A percentile compares a stretch with the other conserved stretches of the same genome.
phyloP scores from a whole-genome alignment of 2,113 vertebrate genomes.

The Euleptes europaea region DNA sequence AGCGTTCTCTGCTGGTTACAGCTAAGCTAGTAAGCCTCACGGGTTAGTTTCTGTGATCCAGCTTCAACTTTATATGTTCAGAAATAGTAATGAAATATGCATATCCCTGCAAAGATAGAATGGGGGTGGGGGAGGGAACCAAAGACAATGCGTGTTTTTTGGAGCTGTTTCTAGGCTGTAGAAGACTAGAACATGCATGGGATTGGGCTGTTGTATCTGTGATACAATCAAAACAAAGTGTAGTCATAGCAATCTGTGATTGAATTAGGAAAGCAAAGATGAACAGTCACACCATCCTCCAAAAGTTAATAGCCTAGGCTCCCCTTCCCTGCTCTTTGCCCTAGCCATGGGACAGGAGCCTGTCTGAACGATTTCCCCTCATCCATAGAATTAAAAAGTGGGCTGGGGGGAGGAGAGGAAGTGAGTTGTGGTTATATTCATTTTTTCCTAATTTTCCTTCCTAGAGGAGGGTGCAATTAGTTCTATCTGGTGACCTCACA shows the following conservation, averaged over 20 bases:
- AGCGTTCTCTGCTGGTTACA: no score
- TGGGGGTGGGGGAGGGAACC: neutral
- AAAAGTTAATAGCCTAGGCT: neutral
- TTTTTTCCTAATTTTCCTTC: constrained; percentile 65
- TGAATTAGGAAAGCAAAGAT: neutral
- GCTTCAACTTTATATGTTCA: no score
- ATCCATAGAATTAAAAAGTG: neutral
- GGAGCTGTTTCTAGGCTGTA: neutral
- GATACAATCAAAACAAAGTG: neutral
- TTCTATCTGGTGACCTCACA: constrained; percentile 69
- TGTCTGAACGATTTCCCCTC: neutral
- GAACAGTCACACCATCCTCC: neutral
- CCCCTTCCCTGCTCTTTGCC: accelerated
- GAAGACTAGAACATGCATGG: neutral
- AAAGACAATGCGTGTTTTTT: neutral
- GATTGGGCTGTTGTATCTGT: neutral
- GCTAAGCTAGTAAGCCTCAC: neutral
- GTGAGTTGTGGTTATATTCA: constrained; percentile 62
- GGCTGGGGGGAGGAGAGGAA: neutral
- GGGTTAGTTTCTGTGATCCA: neutral
- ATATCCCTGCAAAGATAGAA: no score
- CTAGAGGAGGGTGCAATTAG: constrained; percentile 61
- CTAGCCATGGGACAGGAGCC: neutral
- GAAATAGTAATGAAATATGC: no score
- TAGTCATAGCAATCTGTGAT: neutral